Evolutionary conservation across 2,113 vertebrate genomes (phyloP).

Genomic region (Halcyon malimbica): DNA sequence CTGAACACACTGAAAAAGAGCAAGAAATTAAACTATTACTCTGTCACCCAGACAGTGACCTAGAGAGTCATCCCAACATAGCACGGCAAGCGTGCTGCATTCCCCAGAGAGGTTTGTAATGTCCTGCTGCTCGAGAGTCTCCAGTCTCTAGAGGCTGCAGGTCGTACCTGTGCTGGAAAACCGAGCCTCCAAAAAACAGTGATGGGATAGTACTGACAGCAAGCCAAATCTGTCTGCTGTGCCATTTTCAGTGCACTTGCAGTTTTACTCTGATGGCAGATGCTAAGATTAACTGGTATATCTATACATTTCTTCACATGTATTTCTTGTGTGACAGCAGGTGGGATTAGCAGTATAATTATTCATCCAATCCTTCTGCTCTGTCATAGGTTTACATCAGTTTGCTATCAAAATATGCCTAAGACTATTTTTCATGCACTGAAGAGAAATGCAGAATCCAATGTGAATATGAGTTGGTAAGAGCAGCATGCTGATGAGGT

Average conservation of each 20-base stretch:
- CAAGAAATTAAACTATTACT: neutral
- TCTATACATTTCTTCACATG: constrained; percentile 20
- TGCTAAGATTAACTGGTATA: constrained; percentile 5
- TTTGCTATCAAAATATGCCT: constrained; percentile 42
- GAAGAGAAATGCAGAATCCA: constrained; percentile 39
- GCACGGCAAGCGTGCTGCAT: neutral
- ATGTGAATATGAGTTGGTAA: neutral
- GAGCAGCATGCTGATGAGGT: constrained; percentile 39
- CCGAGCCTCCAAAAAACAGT: neutral
- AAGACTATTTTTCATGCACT: constrained; percentile 35
- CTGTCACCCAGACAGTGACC: neutral
- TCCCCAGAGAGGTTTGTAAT: neutral
- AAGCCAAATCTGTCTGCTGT: neutral
- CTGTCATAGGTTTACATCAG: neutral
- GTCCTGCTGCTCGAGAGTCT: neutral
- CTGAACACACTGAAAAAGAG: neutral
- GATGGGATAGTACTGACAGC: neutral
- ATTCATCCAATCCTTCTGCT: constrained; percentile 38
- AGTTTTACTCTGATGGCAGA: neutral
- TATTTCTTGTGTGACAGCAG: constrained; percentile 35
- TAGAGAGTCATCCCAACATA: neutral
- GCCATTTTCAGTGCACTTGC: neutral
- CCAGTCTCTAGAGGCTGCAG: neutral
- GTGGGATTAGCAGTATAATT: constrained; percentile 46
- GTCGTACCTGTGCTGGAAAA: neutral